Percentiles rank a stretch among this genome's conserved stretches.
Conservation (phyloP, 1,140 invertebrate species). For the Cyphomyrmex costatus region DNA sequence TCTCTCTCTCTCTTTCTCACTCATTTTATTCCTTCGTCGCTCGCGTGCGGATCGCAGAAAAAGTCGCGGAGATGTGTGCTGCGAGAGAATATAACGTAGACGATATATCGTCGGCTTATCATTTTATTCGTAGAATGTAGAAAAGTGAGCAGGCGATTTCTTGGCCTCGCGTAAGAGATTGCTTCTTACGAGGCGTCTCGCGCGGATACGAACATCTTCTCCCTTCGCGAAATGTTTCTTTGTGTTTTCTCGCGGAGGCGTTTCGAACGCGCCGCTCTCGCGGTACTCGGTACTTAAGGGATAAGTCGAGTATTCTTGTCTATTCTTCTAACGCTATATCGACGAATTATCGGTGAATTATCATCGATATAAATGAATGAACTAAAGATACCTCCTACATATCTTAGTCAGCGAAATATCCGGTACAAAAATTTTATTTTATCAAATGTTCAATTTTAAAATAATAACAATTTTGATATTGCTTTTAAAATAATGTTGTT, state of each 20-base stretch:
- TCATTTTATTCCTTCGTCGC: background rate
- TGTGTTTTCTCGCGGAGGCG: constrained; percentile 51
- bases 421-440: background rate
- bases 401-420: background rate
- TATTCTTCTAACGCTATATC: background rate
- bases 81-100: constrained; percentile 58
- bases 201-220: constrained; percentile 43
- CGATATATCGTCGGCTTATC: constrained; percentile 62
- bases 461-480: background rate
- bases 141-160: constrained; percentile 60
- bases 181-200: constrained; percentile 55
- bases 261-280: constrained; percentile 18
- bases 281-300: constrained; percentile 1
- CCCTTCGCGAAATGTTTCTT: constrained; percentile 50
- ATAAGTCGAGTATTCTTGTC: constrained; percentile 33
- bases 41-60: constrained; percentile 41
- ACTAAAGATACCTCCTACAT: background rate
- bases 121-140: constrained; percentile 62
- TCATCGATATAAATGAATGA: background rate
- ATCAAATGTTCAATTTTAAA: background rate
- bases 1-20: background rate
- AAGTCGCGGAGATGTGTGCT: constrained; percentile 46
- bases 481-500: background rate
- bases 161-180: constrained; percentile 50
- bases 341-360: constrained; percentile 18